Evolutionary conservation across 1,140 invertebrate species (phyloP), one percentile per base, ranked within the genome.

Genomic region (Caenorhabditis inopinata): DNA sequence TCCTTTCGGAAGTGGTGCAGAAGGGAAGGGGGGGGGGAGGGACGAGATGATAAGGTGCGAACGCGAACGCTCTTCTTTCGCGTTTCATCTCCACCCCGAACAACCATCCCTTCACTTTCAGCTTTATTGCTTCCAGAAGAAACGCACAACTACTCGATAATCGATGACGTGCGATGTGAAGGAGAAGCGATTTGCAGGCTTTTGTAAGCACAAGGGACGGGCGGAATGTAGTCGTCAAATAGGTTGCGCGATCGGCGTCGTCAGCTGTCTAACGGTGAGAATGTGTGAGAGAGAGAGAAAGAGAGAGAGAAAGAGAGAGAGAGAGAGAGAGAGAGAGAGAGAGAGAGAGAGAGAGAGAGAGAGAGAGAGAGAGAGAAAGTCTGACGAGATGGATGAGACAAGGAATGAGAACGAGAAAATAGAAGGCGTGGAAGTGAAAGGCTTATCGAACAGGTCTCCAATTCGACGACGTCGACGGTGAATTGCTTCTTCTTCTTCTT

Each of bases 161-260:
- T 35, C 58, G 32, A 68, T 68, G 16, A 68, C 27, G 35, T 38
- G 38, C 58, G 58, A 29, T 58, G 29, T 23, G 32, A 38, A 38
- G 58, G 14, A 21, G 27, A 32, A 58, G 21, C 9, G 49, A 7
- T 6, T 18, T 14, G 21, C 25, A 75, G 45, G 18, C 16, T 49
- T 45, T 74, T 7, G 27, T 45, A 74, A 74, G 35, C 68, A 42
- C 9, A 74, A 42, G 38, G 12, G 58, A n/a, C 12, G 9, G n/a
- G 46, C 25, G 47, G 73, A 75, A 68, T 68, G 58, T 68, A 68
- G 58, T 68, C 58, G 58, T 68, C 58, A 38, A 68, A 68, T 68
- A 68, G 58, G 58, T 68, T 68, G 32, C 58, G 58, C 58, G 25
- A 35, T 53, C 21, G 23, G 12, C 23, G 23, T 35, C 58, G 58